Evolutionary conservation across 2,797 vertebrate species (phyloP).

Genomic region (Nasua narica): DNA sequence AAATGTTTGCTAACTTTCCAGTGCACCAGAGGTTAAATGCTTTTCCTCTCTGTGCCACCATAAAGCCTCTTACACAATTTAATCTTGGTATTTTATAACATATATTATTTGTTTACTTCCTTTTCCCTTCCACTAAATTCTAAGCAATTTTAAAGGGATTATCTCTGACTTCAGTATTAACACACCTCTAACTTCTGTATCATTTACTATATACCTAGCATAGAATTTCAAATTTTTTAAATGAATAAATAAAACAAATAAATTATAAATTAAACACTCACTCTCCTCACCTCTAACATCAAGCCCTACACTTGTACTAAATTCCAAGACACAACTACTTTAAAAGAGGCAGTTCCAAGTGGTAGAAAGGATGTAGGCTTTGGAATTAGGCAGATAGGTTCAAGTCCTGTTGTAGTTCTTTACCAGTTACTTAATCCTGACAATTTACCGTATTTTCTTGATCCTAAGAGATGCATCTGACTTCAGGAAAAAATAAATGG

Average conservation of each 20-base stretch:
- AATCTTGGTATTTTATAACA: conserved; percentile 27
- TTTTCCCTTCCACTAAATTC: not conserved
- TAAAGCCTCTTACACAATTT: not conserved
- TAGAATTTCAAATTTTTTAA: not conserved
- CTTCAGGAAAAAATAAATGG: conserved; percentile 21
- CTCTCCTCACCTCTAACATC: not conserved
- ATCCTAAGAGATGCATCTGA: not conserved
- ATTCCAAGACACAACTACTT: conserved; percentile 3
- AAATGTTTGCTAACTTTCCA: not conserved
- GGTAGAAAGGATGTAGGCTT: not conserved
- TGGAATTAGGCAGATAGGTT: not conserved
- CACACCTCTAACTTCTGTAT: not conserved
- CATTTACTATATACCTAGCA: not conserved
- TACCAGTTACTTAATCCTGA: not conserved
- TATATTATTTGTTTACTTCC: not conserved
- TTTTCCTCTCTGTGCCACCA: not conserved
- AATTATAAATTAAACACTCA: not conserved
- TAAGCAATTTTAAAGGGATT: conserved; percentile 5
- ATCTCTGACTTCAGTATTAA: not conserved
- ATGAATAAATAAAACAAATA: not conserved
- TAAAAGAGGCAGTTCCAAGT: not conserved
- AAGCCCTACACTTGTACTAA: conserved; percentile 25
- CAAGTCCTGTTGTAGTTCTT: not conserved
- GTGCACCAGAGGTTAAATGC: not conserved
- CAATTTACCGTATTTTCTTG: conserved; percentile 2